Conservation (phyloP, 2,888 invertebrate species). For the Ectemnius cavifrons region DNA sequence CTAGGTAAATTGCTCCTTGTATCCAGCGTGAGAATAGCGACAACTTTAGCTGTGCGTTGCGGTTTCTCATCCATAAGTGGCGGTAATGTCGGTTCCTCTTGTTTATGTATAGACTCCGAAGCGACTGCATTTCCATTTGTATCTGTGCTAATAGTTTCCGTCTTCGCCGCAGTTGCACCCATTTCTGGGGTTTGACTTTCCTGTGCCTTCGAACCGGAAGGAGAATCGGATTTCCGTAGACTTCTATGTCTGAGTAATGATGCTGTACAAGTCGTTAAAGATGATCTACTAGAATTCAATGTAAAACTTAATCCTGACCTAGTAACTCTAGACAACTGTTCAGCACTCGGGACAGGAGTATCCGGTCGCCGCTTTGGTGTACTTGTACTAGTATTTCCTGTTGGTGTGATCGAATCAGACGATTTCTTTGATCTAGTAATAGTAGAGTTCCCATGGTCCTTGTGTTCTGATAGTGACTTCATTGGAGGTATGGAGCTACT, state of each 20-base stretch:
- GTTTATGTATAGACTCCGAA: slow-evolving; percentile 31
- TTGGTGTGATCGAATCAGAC: slow-evolving; percentile 9
- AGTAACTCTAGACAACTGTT: slow-evolving; percentile 52
- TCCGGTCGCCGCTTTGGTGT: slow-evolving; percentile 64
- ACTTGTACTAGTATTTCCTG: slow-evolving; percentile 15
- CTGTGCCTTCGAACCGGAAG: slow-evolving; percentile 22
- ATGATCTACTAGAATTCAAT: slow-evolving; percentile 32
- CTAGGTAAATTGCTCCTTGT: slow-evolving; percentile 51
- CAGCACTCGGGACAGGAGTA: slow-evolving; percentile 66
- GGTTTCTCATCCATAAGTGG: slow-evolving; percentile 63
- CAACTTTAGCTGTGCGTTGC: slow-evolving; percentile 74
- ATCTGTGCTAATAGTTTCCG: slow-evolving; percentile 32
- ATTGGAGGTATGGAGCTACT: slow-evolving; percentile 55
- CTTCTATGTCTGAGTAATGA: slow-evolving; percentile 21
- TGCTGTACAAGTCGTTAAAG: slow-evolving; percentile 17
- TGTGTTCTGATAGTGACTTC: slow-evolving; percentile 31
- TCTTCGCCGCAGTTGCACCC: slow-evolving; percentile 9
- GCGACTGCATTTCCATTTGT: slow-evolving; percentile 52
- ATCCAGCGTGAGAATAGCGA: slow-evolving; percentile 72
- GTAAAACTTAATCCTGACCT: slow-evolving; percentile 47
- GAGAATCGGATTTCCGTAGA: slow-evolving; percentile 25
- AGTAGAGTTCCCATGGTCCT: slow-evolving; percentile 20
- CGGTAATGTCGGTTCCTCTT: slow-evolving; percentile 16
- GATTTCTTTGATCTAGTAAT: slow-evolving; percentile 25
- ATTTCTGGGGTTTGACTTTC: slow-evolving; percentile 11